phyloP scores from a whole-genome alignment of 1,140 invertebrate genomes.

The Drosophila sucinea region DNA sequence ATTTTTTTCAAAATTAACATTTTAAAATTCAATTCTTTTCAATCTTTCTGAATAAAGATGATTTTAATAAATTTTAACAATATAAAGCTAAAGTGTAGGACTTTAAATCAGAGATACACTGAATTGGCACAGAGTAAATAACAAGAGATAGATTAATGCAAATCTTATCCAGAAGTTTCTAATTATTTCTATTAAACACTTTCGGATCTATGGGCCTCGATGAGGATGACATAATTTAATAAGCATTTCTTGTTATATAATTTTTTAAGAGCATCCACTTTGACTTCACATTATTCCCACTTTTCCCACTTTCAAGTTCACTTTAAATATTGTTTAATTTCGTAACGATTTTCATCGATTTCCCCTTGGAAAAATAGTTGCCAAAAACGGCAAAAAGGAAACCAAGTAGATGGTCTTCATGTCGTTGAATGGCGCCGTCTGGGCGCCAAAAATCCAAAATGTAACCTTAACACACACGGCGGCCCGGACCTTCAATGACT shows the following conservation, averaged over 20 bases:
- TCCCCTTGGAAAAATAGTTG: constrained; percentile 37
- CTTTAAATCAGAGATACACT: too few relatives aligned
- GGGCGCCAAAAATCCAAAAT: constrained; percentile 63
- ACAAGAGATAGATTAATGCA: too few relatives aligned
- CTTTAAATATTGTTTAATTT: constrained; percentile 65
- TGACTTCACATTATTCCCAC: neutral
- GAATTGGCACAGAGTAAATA: too few relatives aligned
- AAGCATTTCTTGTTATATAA: neutral
- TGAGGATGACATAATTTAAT: too few relatives aligned
- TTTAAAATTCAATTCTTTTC: too few relatives aligned
- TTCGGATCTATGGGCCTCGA: too few relatives aligned
- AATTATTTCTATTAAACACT: too few relatives aligned
- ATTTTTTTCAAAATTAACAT: too few relatives aligned
- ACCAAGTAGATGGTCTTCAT: constrained; percentile 13
- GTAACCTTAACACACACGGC: constrained; percentile 73
- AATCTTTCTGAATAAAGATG: too few relatives aligned
- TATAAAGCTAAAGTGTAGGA: too few relatives aligned
- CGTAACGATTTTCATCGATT: constrained; percentile 64
- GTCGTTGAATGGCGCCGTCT: constrained; percentile 65
- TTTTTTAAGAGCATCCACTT: neutral
- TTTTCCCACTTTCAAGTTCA: constrained; percentile 9
- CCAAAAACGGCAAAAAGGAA: constrained; percentile 45
- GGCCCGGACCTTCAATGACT: constrained; percentile 2
- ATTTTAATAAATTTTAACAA: too few relatives aligned
- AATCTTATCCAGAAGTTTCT: too few relatives aligned